Percentiles rank a stretch among this genome's conserved stretches.
These are phyloP conservation scores for Burhinus bistriatus DNA, from an alignment of 2,113 vertebrate genomes.

Conservation along the genomic window DNA sequence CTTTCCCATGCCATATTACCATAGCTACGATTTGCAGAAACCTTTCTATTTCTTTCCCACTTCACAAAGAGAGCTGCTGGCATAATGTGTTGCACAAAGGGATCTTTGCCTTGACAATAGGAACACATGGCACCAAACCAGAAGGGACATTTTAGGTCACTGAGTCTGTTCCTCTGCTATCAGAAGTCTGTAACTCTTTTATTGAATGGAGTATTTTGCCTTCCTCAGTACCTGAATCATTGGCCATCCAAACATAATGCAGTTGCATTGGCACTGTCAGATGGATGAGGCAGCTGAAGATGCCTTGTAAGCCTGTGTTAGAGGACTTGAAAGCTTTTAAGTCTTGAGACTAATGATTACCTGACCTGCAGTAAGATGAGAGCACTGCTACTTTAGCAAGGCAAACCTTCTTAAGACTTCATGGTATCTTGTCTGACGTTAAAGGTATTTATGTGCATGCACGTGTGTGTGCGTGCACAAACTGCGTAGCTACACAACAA, in stretches of 20 bases:
- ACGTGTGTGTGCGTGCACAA: not conserved
- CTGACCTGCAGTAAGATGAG: not conserved
- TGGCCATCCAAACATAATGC: not conserved
- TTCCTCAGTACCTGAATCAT: not conserved
- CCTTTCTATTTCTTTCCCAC: not conserved
- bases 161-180: not conserved
- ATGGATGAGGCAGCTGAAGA: not conserved
- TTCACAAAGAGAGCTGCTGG: not conserved
- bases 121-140: not conserved
- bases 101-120: not conserved
- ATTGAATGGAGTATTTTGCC: not conserved
- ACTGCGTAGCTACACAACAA: not conserved
- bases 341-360: not conserved
- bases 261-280: not conserved
- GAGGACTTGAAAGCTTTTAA: not conserved
- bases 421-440: accelerated
- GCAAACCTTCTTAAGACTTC: not conserved
- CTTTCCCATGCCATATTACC: not conserved
- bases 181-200: not conserved
- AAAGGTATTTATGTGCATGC: not conserved
- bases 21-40: not conserved
- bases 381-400: not conserved
- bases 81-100: not conserved
- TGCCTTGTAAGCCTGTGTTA: not conserved
- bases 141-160: not conserved